phyloP scores from a whole-genome alignment of 2,113 vertebrate species.

The Phyllopteryx taeniolatus region DNA sequence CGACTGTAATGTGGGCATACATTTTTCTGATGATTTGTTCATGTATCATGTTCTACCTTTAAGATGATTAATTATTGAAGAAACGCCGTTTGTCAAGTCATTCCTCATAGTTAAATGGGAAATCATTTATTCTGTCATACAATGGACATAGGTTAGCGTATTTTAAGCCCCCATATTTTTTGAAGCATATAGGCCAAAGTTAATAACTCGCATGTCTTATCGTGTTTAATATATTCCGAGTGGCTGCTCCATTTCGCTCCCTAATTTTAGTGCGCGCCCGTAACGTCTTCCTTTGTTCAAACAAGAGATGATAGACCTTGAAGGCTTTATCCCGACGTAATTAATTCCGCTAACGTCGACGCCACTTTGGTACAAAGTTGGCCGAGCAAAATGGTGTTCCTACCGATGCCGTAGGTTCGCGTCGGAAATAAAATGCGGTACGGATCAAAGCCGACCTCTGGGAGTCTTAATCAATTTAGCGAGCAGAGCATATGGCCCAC shows the following conservation, averaged over 20 bases:
- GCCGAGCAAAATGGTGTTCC: conserved; percentile 18
- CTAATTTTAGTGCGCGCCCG: conserved; percentile 36
- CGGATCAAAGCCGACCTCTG: conserved; percentile 33
- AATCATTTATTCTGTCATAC: background rate
- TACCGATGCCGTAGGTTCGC: conserved; percentile 14
- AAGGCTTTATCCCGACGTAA: conserved; percentile 33
- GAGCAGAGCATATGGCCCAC: conserved; percentile 35
- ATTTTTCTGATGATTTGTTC: background rate
- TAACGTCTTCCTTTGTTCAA: conserved; percentile 41
- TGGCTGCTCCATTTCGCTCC: conserved; percentile 17
- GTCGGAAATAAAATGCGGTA: background rate
- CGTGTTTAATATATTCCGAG: conserved; percentile 26
- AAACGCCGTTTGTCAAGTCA: background rate
- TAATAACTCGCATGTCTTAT: conserved; percentile 40
- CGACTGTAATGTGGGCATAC: too few species aligned
- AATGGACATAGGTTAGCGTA: background rate
- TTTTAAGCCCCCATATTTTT: conserved; percentile 2
- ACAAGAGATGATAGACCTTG: conserved; percentile 45
- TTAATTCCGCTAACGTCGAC: conserved; percentile 40
- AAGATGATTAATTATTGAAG: conserved; percentile 3
- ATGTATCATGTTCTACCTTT: background rate
- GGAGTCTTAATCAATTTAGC: conserved; percentile 49
- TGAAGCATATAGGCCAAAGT: conserved; percentile 33
- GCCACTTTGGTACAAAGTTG: conserved; percentile 32
- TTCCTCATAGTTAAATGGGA: background rate